A percentile compares a stretch with the other conserved stretches of the same genome.
Conservation (phyloP, 1,140 invertebrate genomes). For the Nasonia longicornis region DNA sequence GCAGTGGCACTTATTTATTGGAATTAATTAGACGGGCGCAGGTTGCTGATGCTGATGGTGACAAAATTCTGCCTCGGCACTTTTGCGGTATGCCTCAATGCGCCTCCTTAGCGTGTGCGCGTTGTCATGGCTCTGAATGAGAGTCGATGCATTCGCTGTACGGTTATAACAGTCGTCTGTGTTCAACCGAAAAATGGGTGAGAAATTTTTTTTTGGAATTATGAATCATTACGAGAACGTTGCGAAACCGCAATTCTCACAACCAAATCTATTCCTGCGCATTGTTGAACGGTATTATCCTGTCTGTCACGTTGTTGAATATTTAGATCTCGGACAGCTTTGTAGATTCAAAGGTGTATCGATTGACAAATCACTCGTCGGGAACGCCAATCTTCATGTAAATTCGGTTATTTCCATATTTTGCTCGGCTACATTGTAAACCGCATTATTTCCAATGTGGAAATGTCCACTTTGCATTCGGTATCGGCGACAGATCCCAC, state of each 20-base stretch:
- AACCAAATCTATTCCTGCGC: no score
- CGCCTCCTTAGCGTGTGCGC: no score
- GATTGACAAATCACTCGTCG: neutral
- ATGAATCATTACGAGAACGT: no score
- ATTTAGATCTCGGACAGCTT: neutral
- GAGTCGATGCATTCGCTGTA: no score
- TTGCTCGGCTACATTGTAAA: neutral
- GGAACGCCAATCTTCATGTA: neutral
- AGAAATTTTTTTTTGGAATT: no score
- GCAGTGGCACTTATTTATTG: neutral
- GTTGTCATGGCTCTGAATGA: no score
- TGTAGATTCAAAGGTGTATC: neutral
- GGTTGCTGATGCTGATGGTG: neutral
- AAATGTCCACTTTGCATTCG: neutral
- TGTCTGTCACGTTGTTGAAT: neutral
- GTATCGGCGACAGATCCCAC: neutral
- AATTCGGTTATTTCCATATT: neutral
- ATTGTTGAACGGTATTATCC: no score
- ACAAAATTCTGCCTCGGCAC: neutral
- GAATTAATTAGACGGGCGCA: neutral
- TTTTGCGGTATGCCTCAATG: no score
- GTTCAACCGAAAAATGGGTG: no score
- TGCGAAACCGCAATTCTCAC: no score
- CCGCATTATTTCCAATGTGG: neutral
- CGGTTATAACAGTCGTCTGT: no score